A percentile compares a stretch with the other conserved stretches of the same genome.
These are phyloP conservation scores for Eulithis testata DNA, from an alignment of 2,888 invertebrate species.

Conservation along the genomic window DNA sequence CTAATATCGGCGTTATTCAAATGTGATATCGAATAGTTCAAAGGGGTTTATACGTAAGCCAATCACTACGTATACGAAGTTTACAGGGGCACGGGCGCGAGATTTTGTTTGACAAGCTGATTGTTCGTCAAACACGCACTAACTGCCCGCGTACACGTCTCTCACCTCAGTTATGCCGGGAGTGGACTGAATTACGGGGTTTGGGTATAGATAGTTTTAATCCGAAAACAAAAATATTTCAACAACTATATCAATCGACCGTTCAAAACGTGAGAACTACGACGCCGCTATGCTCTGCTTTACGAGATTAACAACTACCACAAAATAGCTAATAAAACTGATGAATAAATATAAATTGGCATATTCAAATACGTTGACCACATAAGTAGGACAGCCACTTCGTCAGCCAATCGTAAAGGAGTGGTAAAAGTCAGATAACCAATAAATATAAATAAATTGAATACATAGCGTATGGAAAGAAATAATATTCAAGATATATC, in stretches of 20 bases:
- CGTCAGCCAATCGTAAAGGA: conserved; percentile 22
- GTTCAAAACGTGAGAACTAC: not conserved
- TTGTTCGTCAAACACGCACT: too few relatives aligned
- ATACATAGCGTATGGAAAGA: not conserved
- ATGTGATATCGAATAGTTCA: conserved; percentile 6
- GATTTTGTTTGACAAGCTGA: too few relatives aligned
- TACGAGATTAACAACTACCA: conserved; percentile 4
- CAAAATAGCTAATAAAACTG: conserved; percentile 11
- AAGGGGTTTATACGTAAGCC: not conserved
- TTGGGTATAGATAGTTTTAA: not conserved
- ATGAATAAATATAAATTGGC: conserved; percentile 17
- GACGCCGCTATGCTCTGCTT: conserved; percentile 4
- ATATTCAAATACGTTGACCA: conserved; percentile 16
- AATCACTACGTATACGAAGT: too few relatives aligned
- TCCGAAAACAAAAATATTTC: not conserved
- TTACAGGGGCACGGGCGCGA: too few relatives aligned
- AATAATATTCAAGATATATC: not conserved
- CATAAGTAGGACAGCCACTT: conserved; percentile 17
- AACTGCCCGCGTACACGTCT: too few relatives aligned
- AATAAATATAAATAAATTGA: not conserved
- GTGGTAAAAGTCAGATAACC: conserved; percentile 7
- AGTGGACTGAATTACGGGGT: too few relatives aligned
- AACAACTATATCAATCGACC: not conserved
- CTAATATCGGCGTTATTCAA: not conserved
- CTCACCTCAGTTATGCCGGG: too few relatives aligned